Evolutionary conservation across 23 tunicate genomes (phyloP).

Genomic region (Halocynthia aurantium): DNA sequence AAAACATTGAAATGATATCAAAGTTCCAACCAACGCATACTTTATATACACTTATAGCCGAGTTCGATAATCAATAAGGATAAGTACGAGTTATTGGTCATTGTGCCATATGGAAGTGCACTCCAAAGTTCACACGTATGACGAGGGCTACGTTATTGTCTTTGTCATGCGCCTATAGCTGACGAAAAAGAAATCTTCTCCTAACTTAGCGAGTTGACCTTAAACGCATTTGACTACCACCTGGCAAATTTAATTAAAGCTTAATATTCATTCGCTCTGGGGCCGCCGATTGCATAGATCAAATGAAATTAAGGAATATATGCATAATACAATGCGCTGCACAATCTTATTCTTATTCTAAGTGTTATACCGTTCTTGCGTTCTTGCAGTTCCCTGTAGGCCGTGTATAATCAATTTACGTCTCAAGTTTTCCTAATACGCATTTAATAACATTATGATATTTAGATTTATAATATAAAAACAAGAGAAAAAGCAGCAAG

Average conservation of each 20-base stretch:
- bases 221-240: slow-evolving; percentile 15
- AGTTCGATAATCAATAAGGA: too few relatives aligned
- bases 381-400: not conserved
- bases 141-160: too few relatives aligned
- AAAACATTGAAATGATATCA: too few relatives aligned
- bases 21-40: too few relatives aligned
- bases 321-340: too few relatives aligned
- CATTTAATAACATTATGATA: slow-evolving; percentile 11
- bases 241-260: slow-evolving; percentile 19
- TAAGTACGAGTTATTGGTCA: too few relatives aligned
- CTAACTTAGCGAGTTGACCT: slow-evolving; percentile 4
- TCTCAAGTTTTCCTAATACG: slow-evolving; percentile 1
- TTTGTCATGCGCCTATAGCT: too few relatives aligned
- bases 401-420: slow-evolving; percentile 1
- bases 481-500: not conserved
- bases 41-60: too few relatives aligned
- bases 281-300: not conserved
- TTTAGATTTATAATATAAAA: not conserved
- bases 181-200: too few relatives aligned
- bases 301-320: not conserved
- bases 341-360: too few relatives aligned
- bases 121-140: too few relatives aligned
- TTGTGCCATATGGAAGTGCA: too few relatives aligned
- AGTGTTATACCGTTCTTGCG: not conserved
- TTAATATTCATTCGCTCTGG: not conserved